Percentiles rank a stretch among this genome's conserved stretches.
These are phyloP conservation scores for Ornithoptera alexandrae DNA, from an alignment of 2,888 invertebrate genomes.

Conservation along the genomic window DNA sequence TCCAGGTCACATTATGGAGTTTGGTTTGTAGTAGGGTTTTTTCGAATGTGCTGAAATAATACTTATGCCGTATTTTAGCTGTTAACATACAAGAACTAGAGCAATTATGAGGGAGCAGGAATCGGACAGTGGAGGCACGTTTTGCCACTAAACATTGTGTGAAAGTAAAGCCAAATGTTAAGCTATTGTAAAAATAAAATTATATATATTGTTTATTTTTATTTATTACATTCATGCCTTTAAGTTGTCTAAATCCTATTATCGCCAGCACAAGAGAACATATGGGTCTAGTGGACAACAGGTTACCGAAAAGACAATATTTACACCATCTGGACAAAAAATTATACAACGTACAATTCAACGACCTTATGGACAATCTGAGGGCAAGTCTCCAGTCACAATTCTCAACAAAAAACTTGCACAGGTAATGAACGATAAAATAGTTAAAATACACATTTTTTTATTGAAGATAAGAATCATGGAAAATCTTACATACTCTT, in stretches of 20 bases:
- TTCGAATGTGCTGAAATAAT: no score
- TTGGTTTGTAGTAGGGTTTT: no score
- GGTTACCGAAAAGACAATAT: conserved; percentile 75
- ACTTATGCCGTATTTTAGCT: no score
- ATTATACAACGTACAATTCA: conserved; percentile 76
- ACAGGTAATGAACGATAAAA: conserved; percentile 46
- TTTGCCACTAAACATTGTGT: no score
- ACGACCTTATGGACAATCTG: conserved; percentile 47
- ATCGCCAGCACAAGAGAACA: conserved; percentile 56
- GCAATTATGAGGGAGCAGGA: no score
- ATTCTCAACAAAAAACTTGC: conserved; percentile 70
- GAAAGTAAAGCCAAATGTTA: no score
- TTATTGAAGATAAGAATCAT: neutral
- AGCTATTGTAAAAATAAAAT: no score
- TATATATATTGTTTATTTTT: neutral
- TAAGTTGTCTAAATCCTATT: conserved; percentile 7
- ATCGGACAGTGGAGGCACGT: no score
- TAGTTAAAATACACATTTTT: neutral
- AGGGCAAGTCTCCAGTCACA: conserved; percentile 65
- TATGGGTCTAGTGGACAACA: conserved; percentile 61
- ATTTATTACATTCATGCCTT: neutral
- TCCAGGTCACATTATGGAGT: no score
- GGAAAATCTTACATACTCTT: no score
- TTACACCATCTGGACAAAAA: conserved; percentile 77
- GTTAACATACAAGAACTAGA: no score